Base-by-base conservation (phyloP, 1,140 invertebrate genomes). In the Ceratina australensis region DNA sequence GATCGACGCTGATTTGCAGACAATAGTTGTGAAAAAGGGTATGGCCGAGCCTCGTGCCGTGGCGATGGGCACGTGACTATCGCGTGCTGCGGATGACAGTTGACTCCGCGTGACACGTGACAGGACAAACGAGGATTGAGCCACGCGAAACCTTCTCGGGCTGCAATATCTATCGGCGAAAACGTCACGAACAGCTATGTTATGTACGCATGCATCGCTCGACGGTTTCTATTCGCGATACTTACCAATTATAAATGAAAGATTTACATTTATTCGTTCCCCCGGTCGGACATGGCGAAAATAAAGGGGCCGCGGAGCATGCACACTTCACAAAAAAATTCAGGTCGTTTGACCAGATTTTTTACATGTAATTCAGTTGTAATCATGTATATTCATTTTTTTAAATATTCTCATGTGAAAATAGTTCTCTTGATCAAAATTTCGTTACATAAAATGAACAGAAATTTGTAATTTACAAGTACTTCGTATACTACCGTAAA, bases 21-120 rank as follows among this genome's bases (percentile, higher is more conserved):
- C 84, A 86, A 86, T 86, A 86, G 80, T 85, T 79, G 69, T 74
- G 68, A 80, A 85, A 79, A 86, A 85, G 84, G 83, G 77, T 85
- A 82, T 69, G 63, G 65, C 69, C 13, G 71, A 10, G 79, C 57
- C 78, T 80, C 69, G 78, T 79, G 81, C 61, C 72, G 28, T 22
- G 64, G 85, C 84, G 85, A 86, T 86, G 72, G 80, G 78, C 84
- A 84, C 85, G 85, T 83, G 84, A 77, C 77, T 59, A 60, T 86
- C 80, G 84, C 80, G 84, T 85, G 80, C 73, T 85, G 84, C 61
- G 73, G 75, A 82, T 84, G 84, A 85, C 84, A 86, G 84, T 85
- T 86, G 84, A 86, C 84, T 86, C 60, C 24, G n/a, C 47, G 61
- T 69, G 69, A 81, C 84, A 85, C 83, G 84, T 85, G 84, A 85